phyloP scores from a whole-genome alignment of 2,113 vertebrate species.

The Platysteira castanea region DNA sequence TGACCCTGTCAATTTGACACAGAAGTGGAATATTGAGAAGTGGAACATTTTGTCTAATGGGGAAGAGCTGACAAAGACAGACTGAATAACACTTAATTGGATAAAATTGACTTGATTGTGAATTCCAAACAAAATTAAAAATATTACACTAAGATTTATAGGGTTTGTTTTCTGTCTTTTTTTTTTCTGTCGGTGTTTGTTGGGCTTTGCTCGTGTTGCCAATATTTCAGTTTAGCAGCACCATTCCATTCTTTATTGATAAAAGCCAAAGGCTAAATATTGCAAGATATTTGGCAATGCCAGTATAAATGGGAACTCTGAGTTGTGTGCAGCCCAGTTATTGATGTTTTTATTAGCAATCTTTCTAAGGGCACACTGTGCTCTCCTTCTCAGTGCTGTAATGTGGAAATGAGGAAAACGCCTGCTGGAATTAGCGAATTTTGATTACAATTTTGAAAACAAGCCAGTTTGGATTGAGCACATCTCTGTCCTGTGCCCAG shows the following conservation, averaged over 20 bases:
- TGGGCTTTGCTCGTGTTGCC: neutral
- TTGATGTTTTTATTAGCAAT: slow-evolving; percentile 16
- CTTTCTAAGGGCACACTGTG: neutral
- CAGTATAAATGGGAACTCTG: slow-evolving; percentile 9
- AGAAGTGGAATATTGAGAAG: slow-evolving; percentile 56
- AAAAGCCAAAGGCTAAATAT: slow-evolving; percentile 55
- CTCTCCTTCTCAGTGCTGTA: neutral
- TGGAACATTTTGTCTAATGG: slow-evolving; percentile 56
- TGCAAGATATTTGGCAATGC: slow-evolving; percentile 2
- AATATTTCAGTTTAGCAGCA: slow-evolving; percentile 19
- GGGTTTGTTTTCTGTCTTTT: neutral
- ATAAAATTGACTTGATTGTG: slow-evolving; percentile 38
- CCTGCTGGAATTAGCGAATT: neutral
- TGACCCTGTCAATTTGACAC: slow-evolving; percentile 62
- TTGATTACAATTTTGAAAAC: no score
- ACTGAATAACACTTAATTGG: slow-evolving; percentile 49
- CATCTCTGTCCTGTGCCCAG: neutral
- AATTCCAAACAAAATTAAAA: slow-evolving; percentile 45
- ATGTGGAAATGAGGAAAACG: neutral
- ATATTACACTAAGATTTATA: slow-evolving; percentile 15
- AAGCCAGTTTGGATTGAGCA: neutral
- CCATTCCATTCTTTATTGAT: slow-evolving; percentile 45
- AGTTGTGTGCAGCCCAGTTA: neutral
- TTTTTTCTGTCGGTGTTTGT: neutral
- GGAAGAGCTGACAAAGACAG: slow-evolving; percentile 54